Evolutionary conservation across 2,797 vertebrate species (phyloP).

Genomic region (Cynodonichthys magdalenae): DNA sequence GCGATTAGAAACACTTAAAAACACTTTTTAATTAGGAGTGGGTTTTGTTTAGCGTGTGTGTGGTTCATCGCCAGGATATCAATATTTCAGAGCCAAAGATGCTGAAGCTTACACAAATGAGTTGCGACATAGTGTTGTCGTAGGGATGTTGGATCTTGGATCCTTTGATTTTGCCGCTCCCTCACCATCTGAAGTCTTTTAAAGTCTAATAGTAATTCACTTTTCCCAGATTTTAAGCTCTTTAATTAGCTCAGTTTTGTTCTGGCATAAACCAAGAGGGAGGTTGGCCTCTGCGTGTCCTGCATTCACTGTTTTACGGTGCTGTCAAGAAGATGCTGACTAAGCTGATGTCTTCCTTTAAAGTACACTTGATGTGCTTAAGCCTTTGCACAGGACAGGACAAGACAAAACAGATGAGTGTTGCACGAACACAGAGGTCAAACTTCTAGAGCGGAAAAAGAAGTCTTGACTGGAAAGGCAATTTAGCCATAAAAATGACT

Average conservation of each 20-base stretch:
- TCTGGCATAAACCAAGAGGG: background rate
- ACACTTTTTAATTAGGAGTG: background rate
- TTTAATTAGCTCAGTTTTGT: conserved; percentile 19
- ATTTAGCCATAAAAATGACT: conserved; percentile 38
- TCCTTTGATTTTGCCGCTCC: conserved; percentile 11
- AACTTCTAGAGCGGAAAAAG: conserved; percentile 16
- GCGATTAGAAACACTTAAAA: conserved; percentile 1
- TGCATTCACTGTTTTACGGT: conserved; percentile 19
- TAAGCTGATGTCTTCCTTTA: conserved; percentile 20
- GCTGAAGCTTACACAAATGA: conserved; percentile 16
- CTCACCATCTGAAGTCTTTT: conserved; percentile 11
- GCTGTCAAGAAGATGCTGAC: conserved; percentile 41
- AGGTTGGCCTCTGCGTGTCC: conserved; percentile 30
- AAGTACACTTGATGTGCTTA: conserved; percentile 16
- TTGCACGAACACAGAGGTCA: conserved; percentile 33
- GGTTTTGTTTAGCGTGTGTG: background rate
- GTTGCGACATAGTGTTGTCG: conserved; percentile 10
- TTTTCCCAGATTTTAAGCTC: conserved; percentile 8
- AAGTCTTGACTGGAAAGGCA: conserved; percentile 21
- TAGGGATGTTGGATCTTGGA: background rate
- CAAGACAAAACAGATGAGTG: conserved; percentile 40
- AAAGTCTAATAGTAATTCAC: conserved; percentile 13
- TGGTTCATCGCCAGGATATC: no score
- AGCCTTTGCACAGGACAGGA: conserved; percentile 17
- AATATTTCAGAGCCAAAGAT: conserved; percentile 10